phyloP scores from a whole-genome alignment of 2,888 invertebrate genomes.

The Chalcosyrphus nemorum region DNA sequence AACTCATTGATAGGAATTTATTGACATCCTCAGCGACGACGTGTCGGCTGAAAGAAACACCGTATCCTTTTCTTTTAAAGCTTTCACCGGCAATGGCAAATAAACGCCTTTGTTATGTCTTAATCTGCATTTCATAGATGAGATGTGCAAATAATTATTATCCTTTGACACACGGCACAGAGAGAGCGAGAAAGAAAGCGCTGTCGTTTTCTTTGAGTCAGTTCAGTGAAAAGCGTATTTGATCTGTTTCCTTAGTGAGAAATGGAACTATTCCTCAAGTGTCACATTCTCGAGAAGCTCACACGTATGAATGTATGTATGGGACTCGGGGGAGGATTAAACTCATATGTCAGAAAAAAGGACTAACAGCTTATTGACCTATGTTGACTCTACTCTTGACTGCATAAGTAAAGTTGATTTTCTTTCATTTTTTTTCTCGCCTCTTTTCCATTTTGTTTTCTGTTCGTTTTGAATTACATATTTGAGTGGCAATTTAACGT shows the following conservation, averaged over 20 bases:
- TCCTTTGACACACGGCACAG: constrained; percentile 46
- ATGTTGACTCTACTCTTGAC: constrained; percentile 62
- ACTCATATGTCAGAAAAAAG: not conserved
- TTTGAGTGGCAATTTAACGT: constrained; percentile 33
- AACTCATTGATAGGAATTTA: constrained; percentile 60
- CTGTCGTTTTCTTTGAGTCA: constrained; percentile 34
- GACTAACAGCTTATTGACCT: constrained; percentile 60
- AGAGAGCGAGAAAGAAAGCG: no score
- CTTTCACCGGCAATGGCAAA: not conserved
- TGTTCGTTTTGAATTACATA: constrained; percentile 33
- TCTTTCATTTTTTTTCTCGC: not conserved
- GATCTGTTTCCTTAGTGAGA: constrained; percentile 36
- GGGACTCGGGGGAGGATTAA: not conserved
- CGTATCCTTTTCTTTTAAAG: not conserved
- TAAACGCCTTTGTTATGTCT: constrained; percentile 18
- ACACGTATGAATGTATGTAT: not conserved
- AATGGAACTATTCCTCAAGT: constrained; percentile 50
- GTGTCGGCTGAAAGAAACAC: not conserved
- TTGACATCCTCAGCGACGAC: constrained; percentile 51
- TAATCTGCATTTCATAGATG: constrained; percentile 45
- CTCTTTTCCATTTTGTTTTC: not conserved
- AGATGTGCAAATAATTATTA: constrained; percentile 60
- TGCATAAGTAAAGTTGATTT: constrained; percentile 39
- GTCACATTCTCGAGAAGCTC: constrained; percentile 30
- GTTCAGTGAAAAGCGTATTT: constrained; percentile 49